Conservation (phyloP, 2,888 invertebrate species). For the Lasioglossum marginatum region DNA sequence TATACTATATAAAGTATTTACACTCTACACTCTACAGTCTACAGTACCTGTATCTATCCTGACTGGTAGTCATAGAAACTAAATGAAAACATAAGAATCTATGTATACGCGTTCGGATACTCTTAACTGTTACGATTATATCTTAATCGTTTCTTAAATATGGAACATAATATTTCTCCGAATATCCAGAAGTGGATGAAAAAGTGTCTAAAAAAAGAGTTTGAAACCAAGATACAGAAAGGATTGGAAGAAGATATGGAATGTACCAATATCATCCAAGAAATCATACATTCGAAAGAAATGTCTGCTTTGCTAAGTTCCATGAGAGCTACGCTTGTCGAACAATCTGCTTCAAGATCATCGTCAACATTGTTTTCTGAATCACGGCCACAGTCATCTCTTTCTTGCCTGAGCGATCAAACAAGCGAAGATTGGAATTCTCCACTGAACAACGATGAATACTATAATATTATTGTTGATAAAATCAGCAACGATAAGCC, state of each 20-base stretch:
- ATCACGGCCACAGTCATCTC: slow-evolving; percentile 73
- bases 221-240: slow-evolving; percentile 72
- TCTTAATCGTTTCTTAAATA: slow-evolving; percentile 48
- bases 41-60: slow-evolving; percentile 3
- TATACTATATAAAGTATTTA: not conserved
- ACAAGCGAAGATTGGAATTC: slow-evolving; percentile 80
- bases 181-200: slow-evolving; percentile 77
- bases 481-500: slow-evolving; percentile 78
- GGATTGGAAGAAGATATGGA: slow-evolving; percentile 68
- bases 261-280: slow-evolving; percentile 69
- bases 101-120: not conserved
- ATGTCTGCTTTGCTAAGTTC: slow-evolving; percentile 74
- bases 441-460: slow-evolving; percentile 67
- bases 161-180: slow-evolving; percentile 74
- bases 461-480: slow-evolving; percentile 74
- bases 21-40: not conserved
- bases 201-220: slow-evolving; percentile 78
- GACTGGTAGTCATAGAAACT: slow-evolving; percentile 68
- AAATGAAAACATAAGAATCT: slow-evolving; percentile 62
- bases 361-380: slow-evolving; percentile 52
- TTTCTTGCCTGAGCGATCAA: slow-evolving; percentile 77
- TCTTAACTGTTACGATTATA: not conserved
- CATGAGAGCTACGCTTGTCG: slow-evolving; percentile 68
- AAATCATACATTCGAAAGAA: slow-evolving; percentile 74
- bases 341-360: slow-evolving; percentile 60